These are phyloP conservation scores for Bubalus kerabau DNA, from an alignment of 2,113 vertebrate species.

Conservation along the genomic window DNA sequence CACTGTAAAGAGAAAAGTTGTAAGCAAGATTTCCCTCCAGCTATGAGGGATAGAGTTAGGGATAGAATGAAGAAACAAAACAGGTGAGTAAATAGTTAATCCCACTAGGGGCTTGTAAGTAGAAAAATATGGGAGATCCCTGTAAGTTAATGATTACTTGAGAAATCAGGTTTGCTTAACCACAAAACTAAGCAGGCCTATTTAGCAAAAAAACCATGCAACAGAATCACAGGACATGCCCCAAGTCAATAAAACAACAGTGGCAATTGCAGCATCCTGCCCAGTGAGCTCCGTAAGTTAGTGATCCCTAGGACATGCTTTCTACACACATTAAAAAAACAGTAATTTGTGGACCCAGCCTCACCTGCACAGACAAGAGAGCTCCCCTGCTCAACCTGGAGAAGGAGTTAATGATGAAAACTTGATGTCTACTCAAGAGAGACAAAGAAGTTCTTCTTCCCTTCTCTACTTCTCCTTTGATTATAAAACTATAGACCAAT, in stretches of 20 bases:
- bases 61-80: neutral
- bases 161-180: neutral
- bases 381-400: neutral
- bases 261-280: neutral
- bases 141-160: neutral
- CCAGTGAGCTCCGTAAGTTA: neutral
- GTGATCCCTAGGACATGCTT: neutral
- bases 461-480: neutral
- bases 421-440: neutral
- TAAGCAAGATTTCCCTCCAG: neutral
- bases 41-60: neutral
- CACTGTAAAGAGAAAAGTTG: neutral
- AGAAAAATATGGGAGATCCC: neutral
- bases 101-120: neutral
- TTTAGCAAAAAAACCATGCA: neutral
- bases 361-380: neutral
- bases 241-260: neutral
- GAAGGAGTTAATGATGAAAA: neutral
- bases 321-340: neutral
- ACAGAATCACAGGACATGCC: neutral
- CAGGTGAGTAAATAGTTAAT: neutral
- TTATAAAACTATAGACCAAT: neutral
- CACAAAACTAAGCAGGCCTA: neutral
- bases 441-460: neutral
- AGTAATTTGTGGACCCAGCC: neutral